Conservation (phyloP, 2,797 vertebrate genomes). For the Smutsia gigantea region DNA sequence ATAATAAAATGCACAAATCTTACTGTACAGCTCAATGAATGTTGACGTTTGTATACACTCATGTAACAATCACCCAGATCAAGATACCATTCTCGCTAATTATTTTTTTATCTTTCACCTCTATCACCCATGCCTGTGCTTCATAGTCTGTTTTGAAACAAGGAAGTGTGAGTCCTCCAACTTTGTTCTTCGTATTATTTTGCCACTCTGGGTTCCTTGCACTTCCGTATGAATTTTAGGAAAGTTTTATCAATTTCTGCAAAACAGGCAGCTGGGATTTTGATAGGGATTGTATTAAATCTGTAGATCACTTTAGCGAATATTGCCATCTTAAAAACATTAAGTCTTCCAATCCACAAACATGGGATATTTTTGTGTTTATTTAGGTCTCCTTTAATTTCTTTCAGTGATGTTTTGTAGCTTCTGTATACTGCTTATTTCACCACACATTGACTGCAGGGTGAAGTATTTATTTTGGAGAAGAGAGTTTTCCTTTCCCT, state of each 20-base stretch:
- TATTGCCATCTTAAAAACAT: not conserved
- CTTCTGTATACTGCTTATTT: not conserved
- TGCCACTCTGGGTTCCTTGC: not conserved
- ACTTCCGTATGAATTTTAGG: constrained; percentile 20
- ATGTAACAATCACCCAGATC: too few species aligned
- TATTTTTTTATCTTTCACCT: too few species aligned
- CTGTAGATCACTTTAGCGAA: not conserved
- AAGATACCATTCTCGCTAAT: too few species aligned
- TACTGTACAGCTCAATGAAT: too few species aligned
- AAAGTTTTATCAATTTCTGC: constrained; percentile 8
- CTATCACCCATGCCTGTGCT: not conserved
- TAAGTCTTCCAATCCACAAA: not conserved
- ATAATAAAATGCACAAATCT: too few species aligned
- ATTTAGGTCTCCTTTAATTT: constrained; percentile 14
- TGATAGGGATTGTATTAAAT: not conserved
- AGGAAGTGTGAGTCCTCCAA: not conserved
- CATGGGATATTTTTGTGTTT: not conserved
- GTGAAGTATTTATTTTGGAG: not conserved
- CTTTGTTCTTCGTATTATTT: constrained; percentile 24
- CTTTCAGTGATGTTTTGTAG: not conserved
- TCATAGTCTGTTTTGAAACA: not conserved
- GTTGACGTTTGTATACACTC: too few species aligned
- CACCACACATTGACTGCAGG: not conserved
- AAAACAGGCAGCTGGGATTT: constrained; percentile 23
- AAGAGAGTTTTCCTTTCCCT: not conserved